Conservation (phyloP, 2,888 invertebrate species). For the Phasia obesa region DNA sequence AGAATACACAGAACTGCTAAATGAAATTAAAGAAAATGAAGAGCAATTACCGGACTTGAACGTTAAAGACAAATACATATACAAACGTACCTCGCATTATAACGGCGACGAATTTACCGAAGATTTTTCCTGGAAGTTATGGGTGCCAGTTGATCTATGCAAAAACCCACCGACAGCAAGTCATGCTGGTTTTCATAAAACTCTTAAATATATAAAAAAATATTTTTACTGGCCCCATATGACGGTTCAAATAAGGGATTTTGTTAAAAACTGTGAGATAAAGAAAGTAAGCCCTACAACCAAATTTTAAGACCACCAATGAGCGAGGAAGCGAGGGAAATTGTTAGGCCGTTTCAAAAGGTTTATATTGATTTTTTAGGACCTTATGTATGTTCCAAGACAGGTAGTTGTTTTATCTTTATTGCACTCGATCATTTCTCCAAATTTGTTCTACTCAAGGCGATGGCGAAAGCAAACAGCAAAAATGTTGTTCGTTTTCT, state of each 20-base stretch:
- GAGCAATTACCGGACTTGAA: too few relatives aligned
- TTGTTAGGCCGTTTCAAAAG: not conserved
- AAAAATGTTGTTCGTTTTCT: slow-evolving; percentile 3
- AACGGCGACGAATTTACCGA: too few relatives aligned
- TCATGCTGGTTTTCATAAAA: slow-evolving; percentile 1
- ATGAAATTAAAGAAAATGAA: too few relatives aligned
- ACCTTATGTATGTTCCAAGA: not conserved
- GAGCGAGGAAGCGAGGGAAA: not conserved
- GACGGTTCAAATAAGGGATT: not conserved
- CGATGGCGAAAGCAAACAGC: slow-evolving; percentile 10
- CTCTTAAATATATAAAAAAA: not conserved
- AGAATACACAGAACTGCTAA: too few relatives aligned
- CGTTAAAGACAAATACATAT: too few relatives aligned
- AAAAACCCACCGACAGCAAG: not conserved
- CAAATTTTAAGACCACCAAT: slow-evolving; percentile 9
- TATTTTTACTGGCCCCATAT: slow-evolving; percentile 9
- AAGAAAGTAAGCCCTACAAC: not conserved
- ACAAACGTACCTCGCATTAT: too few relatives aligned
- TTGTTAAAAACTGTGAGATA: not conserved
- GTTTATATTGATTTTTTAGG: slow-evolving; percentile 13
- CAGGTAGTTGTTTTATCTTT: not conserved
- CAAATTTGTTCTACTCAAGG: not conserved
- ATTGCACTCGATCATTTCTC: not conserved
- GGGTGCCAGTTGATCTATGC: too few relatives aligned
- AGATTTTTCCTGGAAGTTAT: too few relatives aligned